These are phyloP conservation scores for Pipra filicauda DNA, from an alignment of 2,113 vertebrate species.

Conservation along the genomic window DNA sequence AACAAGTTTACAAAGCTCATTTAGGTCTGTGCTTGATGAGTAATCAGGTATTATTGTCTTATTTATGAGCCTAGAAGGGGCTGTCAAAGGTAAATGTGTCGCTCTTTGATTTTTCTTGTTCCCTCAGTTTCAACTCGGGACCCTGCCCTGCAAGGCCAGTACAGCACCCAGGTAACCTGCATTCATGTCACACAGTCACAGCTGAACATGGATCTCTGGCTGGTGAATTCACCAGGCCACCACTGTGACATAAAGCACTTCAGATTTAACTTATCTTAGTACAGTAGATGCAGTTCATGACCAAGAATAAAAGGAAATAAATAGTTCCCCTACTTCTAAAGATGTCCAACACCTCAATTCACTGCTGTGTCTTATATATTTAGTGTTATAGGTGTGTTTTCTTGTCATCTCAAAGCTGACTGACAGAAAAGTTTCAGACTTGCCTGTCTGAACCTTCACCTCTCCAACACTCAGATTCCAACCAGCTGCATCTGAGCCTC, in stretches of 20 bases:
- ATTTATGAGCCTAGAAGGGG: background rate
- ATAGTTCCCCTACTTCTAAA: background rate
- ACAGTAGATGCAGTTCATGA: background rate
- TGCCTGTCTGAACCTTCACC: background rate
- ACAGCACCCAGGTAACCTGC: conserved; percentile 85
- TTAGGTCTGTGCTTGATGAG: background rate
- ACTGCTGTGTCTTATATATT: background rate
- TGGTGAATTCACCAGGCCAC: background rate
- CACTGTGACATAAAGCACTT: background rate
- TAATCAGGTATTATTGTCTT: background rate
- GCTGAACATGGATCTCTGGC: background rate
- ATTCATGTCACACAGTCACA: background rate
- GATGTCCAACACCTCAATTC: background rate
- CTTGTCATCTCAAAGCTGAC: background rate
- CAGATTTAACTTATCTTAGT: background rate
- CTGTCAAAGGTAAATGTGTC: background rate
- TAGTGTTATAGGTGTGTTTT: background rate
- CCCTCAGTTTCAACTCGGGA: conserved; percentile 81
- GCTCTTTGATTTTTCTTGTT: background rate
- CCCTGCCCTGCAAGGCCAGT: conserved; percentile 65
- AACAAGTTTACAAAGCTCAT: background rate
- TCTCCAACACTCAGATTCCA: background rate
- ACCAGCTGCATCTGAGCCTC: background rate
- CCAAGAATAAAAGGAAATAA: background rate
- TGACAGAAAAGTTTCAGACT: background rate